Evolutionary conservation across 2,797 vertebrate genomes (phyloP).

Genomic region (Diglossa cyanea): DNA sequence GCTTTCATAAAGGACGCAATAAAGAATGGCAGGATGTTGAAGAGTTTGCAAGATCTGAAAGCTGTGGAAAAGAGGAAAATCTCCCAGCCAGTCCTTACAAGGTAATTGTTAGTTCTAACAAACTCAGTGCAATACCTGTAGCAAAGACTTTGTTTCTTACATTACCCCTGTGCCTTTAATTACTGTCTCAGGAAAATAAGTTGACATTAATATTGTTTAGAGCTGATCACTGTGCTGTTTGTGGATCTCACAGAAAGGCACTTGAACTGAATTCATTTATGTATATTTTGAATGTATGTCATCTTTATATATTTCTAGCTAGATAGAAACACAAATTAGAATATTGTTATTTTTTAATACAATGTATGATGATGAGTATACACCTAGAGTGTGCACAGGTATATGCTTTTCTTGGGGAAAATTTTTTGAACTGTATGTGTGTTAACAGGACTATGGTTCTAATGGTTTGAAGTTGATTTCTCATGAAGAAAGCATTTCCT

Average conservation of each 20-base stretch:
- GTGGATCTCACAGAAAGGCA: neutral
- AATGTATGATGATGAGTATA: neutral
- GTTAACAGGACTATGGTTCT: constrained; percentile 87
- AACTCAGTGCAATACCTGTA: neutral
- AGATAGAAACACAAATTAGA: neutral
- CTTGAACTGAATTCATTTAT: neutral
- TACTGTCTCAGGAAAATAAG: neutral
- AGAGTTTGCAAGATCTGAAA: constrained; percentile 86
- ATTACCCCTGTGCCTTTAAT: neutral
- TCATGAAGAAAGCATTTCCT: constrained; percentile 92
- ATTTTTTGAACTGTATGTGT: neutral
- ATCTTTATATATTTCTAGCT: neutral
- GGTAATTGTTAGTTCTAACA: constrained; percentile 52
- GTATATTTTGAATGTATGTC: neutral
- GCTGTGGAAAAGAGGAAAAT: constrained; percentile 85
- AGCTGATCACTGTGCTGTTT: neutral
- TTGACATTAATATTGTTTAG: neutral
- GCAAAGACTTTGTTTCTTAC: neutral
- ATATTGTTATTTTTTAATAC: neutral
- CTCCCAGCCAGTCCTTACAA: constrained; percentile 68
- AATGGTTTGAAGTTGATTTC: constrained; percentile 92
- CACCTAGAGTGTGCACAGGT: neutral
- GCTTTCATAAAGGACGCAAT: constrained; percentile 91
- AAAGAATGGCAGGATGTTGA: constrained; percentile 95
- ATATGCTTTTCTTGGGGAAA: neutral